Base-by-base conservation (phyloP, 2,797 vertebrate species). In the Helostoma temminkii region DNA sequence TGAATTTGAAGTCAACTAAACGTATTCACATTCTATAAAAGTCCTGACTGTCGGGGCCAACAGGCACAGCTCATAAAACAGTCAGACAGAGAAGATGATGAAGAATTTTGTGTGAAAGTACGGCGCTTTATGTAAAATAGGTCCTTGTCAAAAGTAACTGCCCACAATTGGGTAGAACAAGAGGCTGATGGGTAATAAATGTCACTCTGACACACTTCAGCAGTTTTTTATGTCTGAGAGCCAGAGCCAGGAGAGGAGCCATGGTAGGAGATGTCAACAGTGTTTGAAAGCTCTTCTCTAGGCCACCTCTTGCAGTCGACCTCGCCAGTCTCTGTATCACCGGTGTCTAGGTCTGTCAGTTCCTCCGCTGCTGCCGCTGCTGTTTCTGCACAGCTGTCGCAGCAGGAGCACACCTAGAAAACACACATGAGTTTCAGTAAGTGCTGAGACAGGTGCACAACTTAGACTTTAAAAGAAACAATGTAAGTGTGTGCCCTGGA, bases 281-380 rank as follows among this genome's bases (percentile, higher is more conserved):
- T 37, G 58, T 71, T 56, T 6, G 55, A 69, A 24, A 78, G 84
- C 53, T 90, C 83, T 32, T 90, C 82, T 18, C n/a, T 58, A 53
- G 70, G 45, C 55, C 83, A 90, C 57, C 42, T 72, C 45, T 45
- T 53, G 34, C 69, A 75, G 74, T n/a, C 45, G 36, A 89, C 84
- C 19, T 89, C 94, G 67, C 41, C 81, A 0, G 55, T 86, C 41
- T 94, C 92, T 47, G 86, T 85, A n/a, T 93, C 93, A 24, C 86
- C 76, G 39, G 95, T 92, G 57, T 95, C 94, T 84, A 95, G 79
- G 49, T 95, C 88, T 26, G 92, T 88, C 19, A 89, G 80, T 55
- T 94, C 93, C 21, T 94, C 94, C 3, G 92, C 90, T 0, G 92
- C 90, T 0, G 71, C 86, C 0, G 85, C 82, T 0, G 89, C 84